These are phyloP conservation scores for Drosophila gaucha DNA, from an alignment of 2,888 invertebrate genomes.

Conservation along the genomic window DNA sequence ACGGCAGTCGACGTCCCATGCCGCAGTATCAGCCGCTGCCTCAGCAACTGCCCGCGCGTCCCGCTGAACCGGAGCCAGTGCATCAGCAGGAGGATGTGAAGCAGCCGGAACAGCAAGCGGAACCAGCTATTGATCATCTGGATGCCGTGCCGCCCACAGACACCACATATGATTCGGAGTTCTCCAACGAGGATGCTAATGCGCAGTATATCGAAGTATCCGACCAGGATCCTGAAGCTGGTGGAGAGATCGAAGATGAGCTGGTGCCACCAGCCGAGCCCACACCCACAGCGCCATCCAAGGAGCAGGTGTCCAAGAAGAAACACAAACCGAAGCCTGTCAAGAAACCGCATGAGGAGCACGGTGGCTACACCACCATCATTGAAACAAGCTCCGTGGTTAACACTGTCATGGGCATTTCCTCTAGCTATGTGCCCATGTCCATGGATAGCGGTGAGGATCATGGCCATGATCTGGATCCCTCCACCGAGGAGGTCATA, in stretches of 20 bases:
- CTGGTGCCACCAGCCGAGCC: conserved; percentile 45
- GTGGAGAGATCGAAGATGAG: conserved; percentile 60
- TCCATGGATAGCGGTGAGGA: conserved; percentile 72
- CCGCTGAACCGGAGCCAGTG: conserved; percentile 16
- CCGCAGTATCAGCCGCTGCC: conserved; percentile 88
- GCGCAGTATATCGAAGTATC: conserved; percentile 82
- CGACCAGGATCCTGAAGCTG: conserved; percentile 68
- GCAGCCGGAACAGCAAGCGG: conserved; percentile 15
- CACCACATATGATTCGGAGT: conserved; percentile 80
- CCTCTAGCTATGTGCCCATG: conserved; percentile 80
- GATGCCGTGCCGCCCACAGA: conserved; percentile 69
- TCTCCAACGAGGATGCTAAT: conserved; percentile 80
- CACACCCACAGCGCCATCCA: conserved; percentile 49
- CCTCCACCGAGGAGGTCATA: conserved; percentile 82
- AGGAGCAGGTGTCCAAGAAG: conserved; percentile 83
- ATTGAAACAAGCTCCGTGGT: conserved; percentile 82
- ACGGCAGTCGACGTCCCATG: conserved; percentile 86
- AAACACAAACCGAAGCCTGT: conserved; percentile 81
- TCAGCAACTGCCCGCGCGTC: conserved; percentile 74
- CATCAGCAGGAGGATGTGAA: conserved; percentile 21
- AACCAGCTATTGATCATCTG: conserved; percentile 18
- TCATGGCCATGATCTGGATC: conserved; percentile 63
- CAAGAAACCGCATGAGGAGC: conserved; percentile 42
- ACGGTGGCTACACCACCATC: conserved; percentile 70
- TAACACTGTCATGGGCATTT: conserved; percentile 73